These are phyloP conservation scores for Pseudolaguvia tuberculata DNA, from an alignment of 2,113 vertebrate genomes.

Conservation along the genomic window DNA sequence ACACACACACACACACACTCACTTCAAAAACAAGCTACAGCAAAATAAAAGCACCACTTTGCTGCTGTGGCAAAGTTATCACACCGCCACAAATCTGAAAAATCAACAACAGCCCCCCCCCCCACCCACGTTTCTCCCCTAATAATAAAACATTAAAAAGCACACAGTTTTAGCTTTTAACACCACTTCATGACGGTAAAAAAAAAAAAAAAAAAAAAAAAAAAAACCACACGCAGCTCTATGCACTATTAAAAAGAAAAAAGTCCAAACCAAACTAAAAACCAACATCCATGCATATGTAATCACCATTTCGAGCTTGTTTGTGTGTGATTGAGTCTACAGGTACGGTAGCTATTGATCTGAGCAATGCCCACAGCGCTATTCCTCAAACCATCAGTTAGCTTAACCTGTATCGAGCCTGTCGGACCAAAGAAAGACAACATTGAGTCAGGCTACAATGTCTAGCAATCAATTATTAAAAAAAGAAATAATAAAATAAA, in stretches of 20 bases:
- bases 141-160: constrained; percentile 71
- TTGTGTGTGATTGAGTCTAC: constrained; percentile 95
- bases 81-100: constrained; percentile 79
- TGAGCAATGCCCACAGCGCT: constrained; percentile 92
- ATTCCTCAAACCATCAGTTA: constrained; percentile 99
- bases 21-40: constrained; percentile 87
- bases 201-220: constrained; percentile 75
- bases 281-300: constrained; percentile 97
- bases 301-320: constrained; percentile 98
- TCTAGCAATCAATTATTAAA: constrained; percentile 54
- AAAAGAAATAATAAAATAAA: neutral
- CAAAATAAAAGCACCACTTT: constrained; percentile 70
- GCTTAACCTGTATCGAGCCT: constrained; percentile 98
- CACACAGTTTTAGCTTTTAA: constrained; percentile 98
- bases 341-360: constrained; percentile 77
- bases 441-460: constrained; percentile 87
- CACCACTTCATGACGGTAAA: constrained; percentile 98
- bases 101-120: constrained; percentile 67
- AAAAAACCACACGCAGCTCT: constrained; percentile 91
- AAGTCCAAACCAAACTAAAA: constrained; percentile 69
- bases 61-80: constrained; percentile 82
- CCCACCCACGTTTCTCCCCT: constrained; percentile 72
- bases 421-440: constrained; percentile 99
- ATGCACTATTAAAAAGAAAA: constrained; percentile 80
- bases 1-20: constrained; percentile 85